Evolutionary conservation across 2,797 vertebrate genomes (phyloP).

Genomic region (Microctenopoma lineatum): DNA sequence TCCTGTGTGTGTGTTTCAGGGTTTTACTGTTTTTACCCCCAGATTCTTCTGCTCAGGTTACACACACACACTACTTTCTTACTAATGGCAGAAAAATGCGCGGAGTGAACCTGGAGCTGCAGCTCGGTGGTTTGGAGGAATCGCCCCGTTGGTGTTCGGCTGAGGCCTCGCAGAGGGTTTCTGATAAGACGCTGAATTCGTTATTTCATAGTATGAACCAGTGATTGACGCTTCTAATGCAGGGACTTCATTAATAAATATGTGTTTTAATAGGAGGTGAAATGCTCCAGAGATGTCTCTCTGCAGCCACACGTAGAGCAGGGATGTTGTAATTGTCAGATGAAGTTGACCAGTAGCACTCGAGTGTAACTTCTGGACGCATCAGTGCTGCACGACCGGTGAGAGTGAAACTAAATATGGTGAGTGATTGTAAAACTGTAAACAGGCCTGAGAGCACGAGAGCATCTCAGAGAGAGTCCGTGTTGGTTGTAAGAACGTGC

Average conservation of each 20-base stretch:
- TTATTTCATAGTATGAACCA: no score
- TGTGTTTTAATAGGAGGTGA: no score
- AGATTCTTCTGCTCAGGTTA: constrained; percentile 70
- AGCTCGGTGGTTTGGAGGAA: constrained; percentile 37
- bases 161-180: constrained; percentile 42
- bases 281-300: no score
- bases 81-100: constrained; percentile 71
- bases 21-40: constrained; percentile 43
- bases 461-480: not conserved
- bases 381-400: not conserved
- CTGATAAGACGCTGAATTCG: not conserved
- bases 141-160: constrained; percentile 39
- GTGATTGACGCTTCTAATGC: no score
- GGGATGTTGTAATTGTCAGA: not conserved
- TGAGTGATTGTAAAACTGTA: not conserved
- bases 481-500: constrained; percentile 13
- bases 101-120: constrained; percentile 47
- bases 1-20: constrained; percentile 9
- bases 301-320: no score
- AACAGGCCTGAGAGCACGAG: not conserved
- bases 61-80: constrained; percentile 55
- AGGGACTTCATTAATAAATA: no score
- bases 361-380: not conserved
- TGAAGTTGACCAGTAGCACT: not conserved
- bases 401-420: not conserved